Evolutionary conservation across 1,140 invertebrate species (phyloP).

Genomic region (Nasonia vitripennis): DNA sequence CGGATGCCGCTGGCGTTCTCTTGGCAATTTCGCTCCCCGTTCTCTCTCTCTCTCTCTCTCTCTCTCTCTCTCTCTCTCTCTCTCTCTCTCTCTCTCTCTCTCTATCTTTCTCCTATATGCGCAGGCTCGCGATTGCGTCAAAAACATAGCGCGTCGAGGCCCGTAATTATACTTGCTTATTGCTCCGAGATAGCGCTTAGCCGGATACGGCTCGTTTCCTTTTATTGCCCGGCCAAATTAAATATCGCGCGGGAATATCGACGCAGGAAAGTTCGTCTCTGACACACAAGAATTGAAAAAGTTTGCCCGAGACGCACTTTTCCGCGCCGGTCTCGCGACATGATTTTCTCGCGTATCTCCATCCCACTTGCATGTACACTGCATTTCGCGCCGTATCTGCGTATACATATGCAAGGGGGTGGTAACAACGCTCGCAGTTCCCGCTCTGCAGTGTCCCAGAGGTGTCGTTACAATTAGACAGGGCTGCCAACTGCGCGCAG

Average conservation of each 20-base stretch:
- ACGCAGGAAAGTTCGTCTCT: background rate
- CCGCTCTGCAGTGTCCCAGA: constrained; percentile 64
- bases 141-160: constrained; percentile 43
- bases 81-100: background rate
- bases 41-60: background rate
- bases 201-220: constrained; percentile 38
- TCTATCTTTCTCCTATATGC: background rate
- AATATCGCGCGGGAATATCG: constrained; percentile 38
- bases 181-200: constrained; percentile 44
- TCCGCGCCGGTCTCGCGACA: background rate
- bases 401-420: constrained; percentile 23
- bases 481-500: constrained; percentile 64
- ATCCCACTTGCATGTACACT: too few relatives aligned
- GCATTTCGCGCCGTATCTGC: background rate
- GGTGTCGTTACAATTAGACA: constrained; percentile 74
- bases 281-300: too few relatives aligned
- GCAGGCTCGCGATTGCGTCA: constrained; percentile 25
- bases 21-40: constrained; percentile 41
- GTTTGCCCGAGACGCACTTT: background rate
- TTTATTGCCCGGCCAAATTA: constrained; percentile 47
- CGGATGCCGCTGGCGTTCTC: constrained; percentile 28
- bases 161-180: constrained; percentile 53
- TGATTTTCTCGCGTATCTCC: background rate
- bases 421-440: constrained; percentile 11
- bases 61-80: background rate